phyloP scores from a whole-genome alignment of 2,797 vertebrate species.

The Sebastes trivittatus region DNA sequence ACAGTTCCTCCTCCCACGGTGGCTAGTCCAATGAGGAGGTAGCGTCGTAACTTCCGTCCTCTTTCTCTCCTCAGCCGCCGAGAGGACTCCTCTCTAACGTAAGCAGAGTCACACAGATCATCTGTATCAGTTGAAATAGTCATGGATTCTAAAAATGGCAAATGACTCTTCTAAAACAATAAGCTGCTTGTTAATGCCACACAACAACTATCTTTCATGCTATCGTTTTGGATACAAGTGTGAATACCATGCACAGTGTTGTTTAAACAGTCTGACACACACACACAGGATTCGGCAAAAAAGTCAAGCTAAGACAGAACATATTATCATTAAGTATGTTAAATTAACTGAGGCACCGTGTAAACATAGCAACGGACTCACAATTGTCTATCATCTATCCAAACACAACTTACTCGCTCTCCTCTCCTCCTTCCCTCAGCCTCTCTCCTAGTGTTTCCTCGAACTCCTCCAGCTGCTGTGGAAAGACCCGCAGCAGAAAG shows the following conservation, averaged over 20 bases:
- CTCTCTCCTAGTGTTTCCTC: constrained; percentile 92
- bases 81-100: constrained; percentile 85
- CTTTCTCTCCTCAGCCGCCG: constrained; percentile 88
- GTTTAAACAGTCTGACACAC: not conserved
- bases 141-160: not conserved
- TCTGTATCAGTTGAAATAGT: not conserved
- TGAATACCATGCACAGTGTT: not conserved
- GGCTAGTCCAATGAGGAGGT: constrained; percentile 94
- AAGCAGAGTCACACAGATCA: constrained; percentile 23
- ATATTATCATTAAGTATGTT: not conserved
- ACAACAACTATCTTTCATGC: not conserved
- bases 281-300: not conserved
- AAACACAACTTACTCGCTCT: constrained; percentile 88
- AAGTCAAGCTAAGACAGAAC: not conserved
- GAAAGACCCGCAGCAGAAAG: constrained; percentile 85
- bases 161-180: not conserved
- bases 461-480: constrained; percentile 87
- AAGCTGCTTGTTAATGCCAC: not conserved
- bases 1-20: constrained; percentile 93
- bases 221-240: not conserved
- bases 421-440: constrained; percentile 86
- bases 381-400: not conserved
- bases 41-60: constrained; percentile 87
- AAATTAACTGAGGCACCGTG: not conserved
- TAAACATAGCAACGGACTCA: not conserved